phyloP scores from a whole-genome alignment of 2,797 vertebrate genomes.

The Mormyrus hasselquistii region DNA sequence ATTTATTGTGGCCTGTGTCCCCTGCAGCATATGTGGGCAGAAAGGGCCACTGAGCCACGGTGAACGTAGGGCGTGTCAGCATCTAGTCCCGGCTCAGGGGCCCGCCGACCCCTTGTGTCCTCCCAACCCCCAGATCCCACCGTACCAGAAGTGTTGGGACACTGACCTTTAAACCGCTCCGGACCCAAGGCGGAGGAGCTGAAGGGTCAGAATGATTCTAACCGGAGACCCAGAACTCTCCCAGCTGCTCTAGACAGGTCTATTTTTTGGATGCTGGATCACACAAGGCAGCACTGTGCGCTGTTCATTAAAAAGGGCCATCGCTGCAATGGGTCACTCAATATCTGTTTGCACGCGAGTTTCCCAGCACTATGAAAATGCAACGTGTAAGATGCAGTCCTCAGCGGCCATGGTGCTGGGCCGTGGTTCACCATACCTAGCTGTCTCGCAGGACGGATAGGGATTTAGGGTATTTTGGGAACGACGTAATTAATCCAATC shows the following conservation, averaged over 20 bases:
- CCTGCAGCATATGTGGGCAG: background rate
- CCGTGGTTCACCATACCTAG: background rate
- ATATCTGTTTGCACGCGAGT: background rate
- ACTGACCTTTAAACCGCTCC: background rate
- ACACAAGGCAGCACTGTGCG: background rate
- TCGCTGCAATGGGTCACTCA: background rate
- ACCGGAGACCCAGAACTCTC: background rate
- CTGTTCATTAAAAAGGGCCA: background rate
- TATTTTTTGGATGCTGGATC: background rate
- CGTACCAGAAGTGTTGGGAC: background rate
- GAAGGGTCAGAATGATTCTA: background rate
- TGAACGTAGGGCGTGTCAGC: background rate
- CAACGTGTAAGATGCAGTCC: background rate
- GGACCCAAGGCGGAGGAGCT: background rate
- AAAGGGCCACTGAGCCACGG: background rate
- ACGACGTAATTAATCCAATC: background rate
- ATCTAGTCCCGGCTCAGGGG: background rate
- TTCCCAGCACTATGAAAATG: background rate
- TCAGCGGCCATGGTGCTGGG: background rate
- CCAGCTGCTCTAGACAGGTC: background rate
- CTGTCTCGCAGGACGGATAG: background rate
- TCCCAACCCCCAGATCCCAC: background rate
- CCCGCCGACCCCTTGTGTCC: too few species aligned
- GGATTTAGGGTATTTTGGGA: background rate
- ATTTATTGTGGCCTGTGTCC: background rate